Conservation (phyloP, 2,888 invertebrate genomes). For the Bellardia bayeri region DNA sequence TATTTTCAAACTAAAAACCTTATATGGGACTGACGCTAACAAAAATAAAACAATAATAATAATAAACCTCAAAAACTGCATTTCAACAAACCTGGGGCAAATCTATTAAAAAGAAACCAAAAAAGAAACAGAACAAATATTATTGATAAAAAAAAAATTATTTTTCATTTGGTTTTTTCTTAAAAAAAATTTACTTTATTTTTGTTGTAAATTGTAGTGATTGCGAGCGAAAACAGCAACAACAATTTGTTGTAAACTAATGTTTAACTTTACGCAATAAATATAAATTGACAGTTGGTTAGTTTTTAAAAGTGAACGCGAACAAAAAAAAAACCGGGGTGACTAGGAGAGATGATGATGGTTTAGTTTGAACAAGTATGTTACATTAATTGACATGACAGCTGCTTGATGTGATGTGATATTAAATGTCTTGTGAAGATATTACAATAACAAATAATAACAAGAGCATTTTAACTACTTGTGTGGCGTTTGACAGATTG, state of each 20-base stretch:
- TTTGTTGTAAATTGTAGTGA: background rate
- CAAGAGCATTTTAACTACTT: slow-evolving; percentile 19
- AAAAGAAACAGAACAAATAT: background rate
- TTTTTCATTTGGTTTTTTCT: background rate
- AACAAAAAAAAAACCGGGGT: background rate
- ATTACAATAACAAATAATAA: slow-evolving; percentile 3
- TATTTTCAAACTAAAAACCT: slow-evolving; percentile 53
- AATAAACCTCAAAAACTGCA: background rate
- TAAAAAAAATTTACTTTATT: background rate
- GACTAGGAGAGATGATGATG: background rate
- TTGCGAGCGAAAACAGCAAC: slow-evolving; percentile 16
- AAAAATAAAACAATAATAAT: background rate
- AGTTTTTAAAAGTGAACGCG: background rate
- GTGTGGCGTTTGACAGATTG: slow-evolving; percentile 55
- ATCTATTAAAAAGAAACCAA: background rate
- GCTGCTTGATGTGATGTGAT: slow-evolving; percentile 49
- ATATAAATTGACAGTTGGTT: slow-evolving; percentile 68
- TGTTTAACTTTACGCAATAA: slow-evolving; percentile 67
- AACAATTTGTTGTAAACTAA: slow-evolving; percentile 60
- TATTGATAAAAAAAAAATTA: slow-evolving; percentile 26
- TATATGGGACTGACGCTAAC: slow-evolving; percentile 26
- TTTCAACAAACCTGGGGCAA: background rate
- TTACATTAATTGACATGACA: slow-evolving; percentile 67
- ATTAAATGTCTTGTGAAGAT: slow-evolving; percentile 44
- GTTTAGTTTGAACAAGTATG: slow-evolving; percentile 33